Base-by-base conservation (phyloP, 2,888 invertebrate species). In the Drymonia ruficornis region DNA sequence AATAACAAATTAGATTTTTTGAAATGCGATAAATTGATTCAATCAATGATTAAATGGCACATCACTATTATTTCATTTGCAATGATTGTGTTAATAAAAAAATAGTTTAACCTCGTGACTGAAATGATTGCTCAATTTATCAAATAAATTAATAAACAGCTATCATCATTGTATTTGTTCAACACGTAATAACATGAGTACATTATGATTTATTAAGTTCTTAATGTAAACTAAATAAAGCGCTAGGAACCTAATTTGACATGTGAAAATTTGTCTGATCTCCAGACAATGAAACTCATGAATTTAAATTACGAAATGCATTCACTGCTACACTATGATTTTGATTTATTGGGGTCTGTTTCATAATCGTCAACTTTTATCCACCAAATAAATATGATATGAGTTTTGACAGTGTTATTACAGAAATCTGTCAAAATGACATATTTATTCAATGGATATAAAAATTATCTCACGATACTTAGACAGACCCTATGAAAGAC, bases 1-100 rank as follows among this genome's bases (percentile, higher is more conserved):
- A 63, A 55, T 56, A 57, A 51, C 50, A 56, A 70, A 65, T 64
- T 61, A 61, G 62, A 68, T 73, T 61, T 55, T 57, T 50, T 56
- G 54, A 61, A 51, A 55, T 61, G 58, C 55, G 66, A 65, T 28
- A 45, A 45, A 45, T 9, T 6, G 4, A 16, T 46, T 46, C 15
- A 11, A 29, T 46, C 2, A 11, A 15, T 46, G 28, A 29, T 15
- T 46, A 46, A 46, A 46, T 46, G 23, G 44, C 44, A 23, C 23
- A 29, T 15, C 16, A 16, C 8, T 18, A 28, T 28, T 45, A 28
- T 45, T 13, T 43, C 6, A 28, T 46, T 46, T 43, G 19, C 43
- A 43, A 43, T 19, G 19, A 18, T 43, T 43, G 43, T 43, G 12
- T 1, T 16, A 8, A 38, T 8, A 43, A 43, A 43, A 43, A 19